Evolutionary conservation across 2,113 vertebrate genomes (phyloP).

Genomic region (Todiramphus chloris): DNA sequence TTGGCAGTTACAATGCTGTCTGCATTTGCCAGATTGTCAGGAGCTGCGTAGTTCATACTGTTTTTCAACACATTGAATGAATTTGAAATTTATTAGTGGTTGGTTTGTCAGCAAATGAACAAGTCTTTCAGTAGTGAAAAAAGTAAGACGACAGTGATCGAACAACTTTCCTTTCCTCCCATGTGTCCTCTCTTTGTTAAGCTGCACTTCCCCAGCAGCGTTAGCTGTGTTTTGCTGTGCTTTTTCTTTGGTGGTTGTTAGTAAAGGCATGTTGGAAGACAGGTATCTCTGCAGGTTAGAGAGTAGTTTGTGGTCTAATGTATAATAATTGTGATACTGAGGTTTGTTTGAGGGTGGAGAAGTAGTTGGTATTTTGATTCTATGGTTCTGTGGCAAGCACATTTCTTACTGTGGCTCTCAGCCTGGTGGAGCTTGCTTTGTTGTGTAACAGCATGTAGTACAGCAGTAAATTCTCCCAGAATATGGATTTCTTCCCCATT

Average conservation of each 20-base stretch:
- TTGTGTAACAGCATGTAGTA: background rate
- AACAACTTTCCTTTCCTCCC: accelerated
- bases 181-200: background rate
- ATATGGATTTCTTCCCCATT: background rate
- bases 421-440: background rate
- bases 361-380: background rate
- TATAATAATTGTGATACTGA: background rate
- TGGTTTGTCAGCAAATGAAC: background rate
- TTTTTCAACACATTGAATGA: background rate
- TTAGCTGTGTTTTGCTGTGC: background rate
- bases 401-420: background rate
- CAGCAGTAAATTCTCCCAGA: background rate
- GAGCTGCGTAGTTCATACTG: accelerated
- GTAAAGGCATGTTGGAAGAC: background rate
- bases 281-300: background rate
- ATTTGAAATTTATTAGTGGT: background rate
- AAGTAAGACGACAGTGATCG: accelerated
- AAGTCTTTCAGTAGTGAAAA: background rate
- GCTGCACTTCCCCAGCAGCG: background rate
- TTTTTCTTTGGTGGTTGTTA: background rate
- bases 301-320: background rate
- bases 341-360: background rate
- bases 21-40: background rate
- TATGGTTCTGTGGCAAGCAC: accelerated
- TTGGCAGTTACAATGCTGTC: background rate